Conservation (phyloP, 2,888 invertebrate genomes). For the Homarus gammarus region DNA sequence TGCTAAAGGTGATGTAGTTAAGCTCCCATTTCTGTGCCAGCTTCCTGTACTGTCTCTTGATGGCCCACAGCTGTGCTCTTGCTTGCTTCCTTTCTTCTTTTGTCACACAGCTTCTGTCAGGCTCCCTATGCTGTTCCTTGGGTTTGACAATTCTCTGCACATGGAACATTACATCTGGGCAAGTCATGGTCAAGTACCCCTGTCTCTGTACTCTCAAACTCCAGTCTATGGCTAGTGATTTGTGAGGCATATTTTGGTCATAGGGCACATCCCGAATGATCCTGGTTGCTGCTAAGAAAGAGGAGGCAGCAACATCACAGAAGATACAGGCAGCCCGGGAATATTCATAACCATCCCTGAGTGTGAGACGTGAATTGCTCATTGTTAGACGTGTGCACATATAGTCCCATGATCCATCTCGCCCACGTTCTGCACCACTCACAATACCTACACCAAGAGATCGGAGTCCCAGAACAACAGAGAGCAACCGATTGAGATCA, state of each 20-base stretch:
- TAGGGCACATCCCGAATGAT: conserved; percentile 55
- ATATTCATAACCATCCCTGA: conserved; percentile 65
- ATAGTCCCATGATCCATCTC: conserved; percentile 72
- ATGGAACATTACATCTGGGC: conserved; percentile 73
- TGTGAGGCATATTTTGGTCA: conserved; percentile 57
- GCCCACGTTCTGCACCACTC: conserved; percentile 69
- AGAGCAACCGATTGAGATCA: conserved; percentile 53
- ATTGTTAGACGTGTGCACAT: conserved; percentile 57
- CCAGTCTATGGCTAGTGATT: conserved; percentile 62
- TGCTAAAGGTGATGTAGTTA: conserved; percentile 47
- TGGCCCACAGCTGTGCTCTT: conserved; percentile 45
- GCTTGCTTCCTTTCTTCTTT: conserved; percentile 65
- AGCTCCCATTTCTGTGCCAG: conserved; percentile 72
- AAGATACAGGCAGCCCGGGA: conserved; percentile 69
- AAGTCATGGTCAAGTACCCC: conserved; percentile 67
- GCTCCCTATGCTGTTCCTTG: conserved; percentile 9
- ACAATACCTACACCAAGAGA: conserved; percentile 63
- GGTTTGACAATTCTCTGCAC: conserved; percentile 28
- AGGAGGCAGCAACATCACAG: conserved; percentile 68
- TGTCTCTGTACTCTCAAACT: conserved; percentile 60
- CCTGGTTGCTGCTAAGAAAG: conserved; percentile 64
- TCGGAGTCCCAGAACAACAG: conserved; percentile 39
- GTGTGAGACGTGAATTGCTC: conserved; percentile 51
- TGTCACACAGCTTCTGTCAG: conserved; percentile 53
- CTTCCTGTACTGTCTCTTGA: conserved; percentile 64